A percentile compares a stretch with the other conserved stretches of the same genome.
Evolutionary conservation across 2,113 vertebrate genomes (phyloP).

Genomic region (Cryptomyrus ogoouensis): DNA sequence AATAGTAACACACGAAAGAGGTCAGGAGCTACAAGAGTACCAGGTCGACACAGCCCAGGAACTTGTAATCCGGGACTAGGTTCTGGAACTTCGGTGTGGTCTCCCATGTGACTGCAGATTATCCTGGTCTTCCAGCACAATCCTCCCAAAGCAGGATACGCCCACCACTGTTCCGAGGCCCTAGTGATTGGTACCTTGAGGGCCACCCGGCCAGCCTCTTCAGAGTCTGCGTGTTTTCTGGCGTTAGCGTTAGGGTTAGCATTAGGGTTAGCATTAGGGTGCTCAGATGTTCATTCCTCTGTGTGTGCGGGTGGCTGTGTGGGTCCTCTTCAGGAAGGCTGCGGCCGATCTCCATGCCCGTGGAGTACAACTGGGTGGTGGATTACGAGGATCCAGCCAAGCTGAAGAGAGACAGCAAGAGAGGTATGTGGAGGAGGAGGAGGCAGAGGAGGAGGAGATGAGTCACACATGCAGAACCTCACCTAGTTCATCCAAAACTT

Average conservation of each 20-base stretch:
- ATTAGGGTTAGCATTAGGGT: background rate
- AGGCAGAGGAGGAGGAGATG: conserved; percentile 26
- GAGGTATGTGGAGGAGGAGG: conserved; percentile 78
- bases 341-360: conserved; percentile 97
- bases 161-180: background rate
- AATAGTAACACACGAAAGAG: background rate
- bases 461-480: conserved; percentile 32
- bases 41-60: background rate
- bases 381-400: conserved; percentile 95
- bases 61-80: background rate
- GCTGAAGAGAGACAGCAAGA: conserved; percentile 92
- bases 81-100: background rate
- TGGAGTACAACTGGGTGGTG: conserved; percentile 98
- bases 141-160: background rate
- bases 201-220: background rate
- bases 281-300: background rate
- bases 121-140: background rate
- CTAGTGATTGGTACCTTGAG: background rate
- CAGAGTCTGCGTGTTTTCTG: background rate
- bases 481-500: conserved; percentile 33
- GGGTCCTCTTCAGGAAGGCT: conserved; percentile 75
- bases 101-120: background rate
- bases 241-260: background rate
- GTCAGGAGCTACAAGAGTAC: background rate
- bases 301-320: conserved; percentile 24